Percentiles rank a stretch among this genome's conserved stretches.
phyloP scores from a whole-genome alignment of 2,797 vertebrate genomes.

The Darevskia mixta region DNA sequence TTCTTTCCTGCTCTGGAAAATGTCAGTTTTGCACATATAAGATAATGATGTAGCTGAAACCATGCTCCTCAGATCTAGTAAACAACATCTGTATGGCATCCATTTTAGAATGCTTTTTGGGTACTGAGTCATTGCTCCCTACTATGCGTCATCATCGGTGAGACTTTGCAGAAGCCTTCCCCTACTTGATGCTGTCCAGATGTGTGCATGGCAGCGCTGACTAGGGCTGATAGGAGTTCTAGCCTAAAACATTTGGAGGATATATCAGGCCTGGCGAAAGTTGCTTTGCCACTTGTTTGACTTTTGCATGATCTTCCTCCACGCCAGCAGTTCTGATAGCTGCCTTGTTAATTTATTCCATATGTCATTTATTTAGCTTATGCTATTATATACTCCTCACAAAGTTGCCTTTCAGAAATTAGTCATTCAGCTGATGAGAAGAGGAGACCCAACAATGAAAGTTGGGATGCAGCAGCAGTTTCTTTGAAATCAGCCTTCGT shows the following conservation, averaged over 20 bases:
- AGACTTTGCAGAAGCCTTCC: no score
- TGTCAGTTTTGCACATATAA: slow-evolving; percentile 20
- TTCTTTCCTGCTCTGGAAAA: slow-evolving; percentile 14
- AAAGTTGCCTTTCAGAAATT: background rate
- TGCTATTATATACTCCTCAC: background rate
- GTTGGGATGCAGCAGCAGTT: background rate
- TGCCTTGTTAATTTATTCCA: background rate
- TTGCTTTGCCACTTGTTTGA: slow-evolving; percentile 16
- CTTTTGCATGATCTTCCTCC: background rate
- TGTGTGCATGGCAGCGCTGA: no score
- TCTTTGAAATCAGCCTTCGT: background rate
- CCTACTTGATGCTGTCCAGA: no score
- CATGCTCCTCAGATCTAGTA: slow-evolving; percentile 31
- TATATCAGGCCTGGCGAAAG: accelerated
- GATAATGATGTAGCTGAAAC: slow-evolving; percentile 8
- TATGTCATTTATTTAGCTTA: background rate
- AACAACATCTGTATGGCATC: slow-evolving; percentile 6
- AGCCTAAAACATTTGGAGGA: no score
- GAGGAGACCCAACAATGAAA: background rate
- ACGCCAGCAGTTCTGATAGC: background rate
- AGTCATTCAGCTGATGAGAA: background rate
- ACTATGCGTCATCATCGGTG: background rate
- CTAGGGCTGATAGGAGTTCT: no score
- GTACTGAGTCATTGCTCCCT: background rate
- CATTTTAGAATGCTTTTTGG: slow-evolving; percentile 21